Evolutionary conservation across 2,888 invertebrate genomes (phyloP).

Genomic region (Hyppa rectilinea): DNA sequence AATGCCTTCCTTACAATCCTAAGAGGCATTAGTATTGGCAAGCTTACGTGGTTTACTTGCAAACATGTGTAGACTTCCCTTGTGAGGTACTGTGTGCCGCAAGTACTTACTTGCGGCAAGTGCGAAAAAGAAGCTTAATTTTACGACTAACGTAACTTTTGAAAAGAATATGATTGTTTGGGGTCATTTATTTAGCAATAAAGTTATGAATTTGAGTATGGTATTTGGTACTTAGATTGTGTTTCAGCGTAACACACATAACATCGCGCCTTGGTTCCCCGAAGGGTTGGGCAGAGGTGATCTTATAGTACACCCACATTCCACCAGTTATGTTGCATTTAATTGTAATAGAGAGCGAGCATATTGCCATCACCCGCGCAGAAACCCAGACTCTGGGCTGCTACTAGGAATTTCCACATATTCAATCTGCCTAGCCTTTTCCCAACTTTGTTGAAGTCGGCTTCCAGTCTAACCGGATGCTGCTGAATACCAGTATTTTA

Average conservation of each 20-base stretch:
- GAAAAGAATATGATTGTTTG: background rate
- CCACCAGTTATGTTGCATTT: background rate
- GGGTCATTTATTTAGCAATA: background rate
- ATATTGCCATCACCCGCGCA: background rate
- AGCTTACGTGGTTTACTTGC: slow-evolving; percentile 51
- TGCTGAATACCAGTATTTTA: too few relatives aligned
- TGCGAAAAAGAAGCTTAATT: background rate
- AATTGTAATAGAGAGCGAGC: background rate
- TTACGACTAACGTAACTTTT: background rate
- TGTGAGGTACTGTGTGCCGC: slow-evolving; percentile 5
- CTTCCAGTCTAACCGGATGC: too few relatives aligned
- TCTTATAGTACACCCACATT: background rate
- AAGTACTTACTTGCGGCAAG: slow-evolving; percentile 1
- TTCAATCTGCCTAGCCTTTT: too few relatives aligned
- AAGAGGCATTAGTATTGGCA: slow-evolving; percentile 50
- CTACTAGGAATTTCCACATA: background rate
- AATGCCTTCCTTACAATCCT: slow-evolving; percentile 62
- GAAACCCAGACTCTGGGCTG: background rate
- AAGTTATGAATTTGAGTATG: background rate
- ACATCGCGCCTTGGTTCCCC: background rate
- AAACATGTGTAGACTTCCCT: slow-evolving; percentile 27
- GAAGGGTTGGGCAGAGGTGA: background rate
- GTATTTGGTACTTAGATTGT: background rate
- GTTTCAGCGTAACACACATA: background rate
- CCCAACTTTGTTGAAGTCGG: too few relatives aligned